phyloP scores from a whole-genome alignment of 1,140 invertebrate species.

The Pteromalus puparum region DNA sequence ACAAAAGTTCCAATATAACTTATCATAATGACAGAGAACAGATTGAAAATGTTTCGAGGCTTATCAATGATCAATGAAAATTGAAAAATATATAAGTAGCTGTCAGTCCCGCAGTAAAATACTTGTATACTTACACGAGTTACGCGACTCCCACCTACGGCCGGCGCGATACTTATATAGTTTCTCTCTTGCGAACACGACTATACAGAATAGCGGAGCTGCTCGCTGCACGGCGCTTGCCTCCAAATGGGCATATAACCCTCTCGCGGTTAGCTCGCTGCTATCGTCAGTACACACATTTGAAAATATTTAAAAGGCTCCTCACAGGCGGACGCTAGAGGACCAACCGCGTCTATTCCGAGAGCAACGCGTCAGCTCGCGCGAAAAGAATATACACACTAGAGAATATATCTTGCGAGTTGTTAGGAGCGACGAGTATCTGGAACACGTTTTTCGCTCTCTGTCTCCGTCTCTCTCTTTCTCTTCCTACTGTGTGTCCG shows the following conservation, averaged over 20 bases:
- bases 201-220: background rate
- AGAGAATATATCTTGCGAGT: background rate
- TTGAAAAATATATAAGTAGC: too few relatives aligned
- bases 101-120: too few relatives aligned
- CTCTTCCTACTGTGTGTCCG: background rate
- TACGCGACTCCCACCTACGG: too few relatives aligned
- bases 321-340: background rate
- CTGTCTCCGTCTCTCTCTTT: background rate
- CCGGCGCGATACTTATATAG: too few relatives aligned
- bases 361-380: background rate
- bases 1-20: too few relatives aligned
- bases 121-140: too few relatives aligned
- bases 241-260: constrained; percentile 48
- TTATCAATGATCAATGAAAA: too few relatives aligned
- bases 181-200: background rate
- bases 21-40: too few relatives aligned
- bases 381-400: background rate
- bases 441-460: constrained; percentile 26
- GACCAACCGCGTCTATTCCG: background rate
- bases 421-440: constrained; percentile 1
- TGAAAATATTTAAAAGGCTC: constrained; percentile 10
- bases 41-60: too few relatives aligned
- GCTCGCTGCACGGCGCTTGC: constrained; percentile 1
- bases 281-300: background rate
- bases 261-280: background rate